Percentiles rank a stretch among this genome's conserved stretches.
Evolutionary conservation across 2,113 vertebrate genomes (phyloP).

Genomic region (Nycticorax nycticorax): DNA sequence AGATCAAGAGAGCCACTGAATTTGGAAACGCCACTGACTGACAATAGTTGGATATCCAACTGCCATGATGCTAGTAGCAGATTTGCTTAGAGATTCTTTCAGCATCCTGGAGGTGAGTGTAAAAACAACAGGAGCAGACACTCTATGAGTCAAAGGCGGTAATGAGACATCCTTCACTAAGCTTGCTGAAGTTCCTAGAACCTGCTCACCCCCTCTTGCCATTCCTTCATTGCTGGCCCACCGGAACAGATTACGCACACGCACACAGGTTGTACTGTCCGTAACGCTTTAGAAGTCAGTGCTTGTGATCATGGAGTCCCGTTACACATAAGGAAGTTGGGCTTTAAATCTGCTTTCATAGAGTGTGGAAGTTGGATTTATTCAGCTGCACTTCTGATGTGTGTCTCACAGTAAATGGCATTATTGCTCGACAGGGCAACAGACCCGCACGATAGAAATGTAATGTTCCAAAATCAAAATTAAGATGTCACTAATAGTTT

Average conservation of each 20-base stretch:
- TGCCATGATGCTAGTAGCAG: neutral
- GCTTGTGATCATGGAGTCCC: neutral
- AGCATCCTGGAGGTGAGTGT: neutral
- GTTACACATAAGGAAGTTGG: neutral
- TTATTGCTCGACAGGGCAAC: neutral
- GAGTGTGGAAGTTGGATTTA: neutral
- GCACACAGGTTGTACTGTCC: neutral
- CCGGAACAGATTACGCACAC: neutral
- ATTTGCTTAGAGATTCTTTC: neutral
- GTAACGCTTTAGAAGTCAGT: neutral
- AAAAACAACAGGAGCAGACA: neutral
- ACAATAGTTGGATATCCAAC: neutral
- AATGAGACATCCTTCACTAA: neutral
- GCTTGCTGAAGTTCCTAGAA: neutral
- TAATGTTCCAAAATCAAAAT: neutral
- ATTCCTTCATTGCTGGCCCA: neutral
- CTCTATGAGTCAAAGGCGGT: neutral
- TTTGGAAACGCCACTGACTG: neutral
- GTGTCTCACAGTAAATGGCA: neutral
- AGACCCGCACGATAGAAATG: fast-evolving
- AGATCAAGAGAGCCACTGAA: neutral
- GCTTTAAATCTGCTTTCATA: neutral
- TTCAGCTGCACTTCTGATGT: neutral
- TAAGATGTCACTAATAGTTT: neutral
- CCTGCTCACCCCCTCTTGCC: neutral